phyloP scores from a whole-genome alignment of 2,113 vertebrate species.

The Sinocyclocheilus grahami region DNA sequence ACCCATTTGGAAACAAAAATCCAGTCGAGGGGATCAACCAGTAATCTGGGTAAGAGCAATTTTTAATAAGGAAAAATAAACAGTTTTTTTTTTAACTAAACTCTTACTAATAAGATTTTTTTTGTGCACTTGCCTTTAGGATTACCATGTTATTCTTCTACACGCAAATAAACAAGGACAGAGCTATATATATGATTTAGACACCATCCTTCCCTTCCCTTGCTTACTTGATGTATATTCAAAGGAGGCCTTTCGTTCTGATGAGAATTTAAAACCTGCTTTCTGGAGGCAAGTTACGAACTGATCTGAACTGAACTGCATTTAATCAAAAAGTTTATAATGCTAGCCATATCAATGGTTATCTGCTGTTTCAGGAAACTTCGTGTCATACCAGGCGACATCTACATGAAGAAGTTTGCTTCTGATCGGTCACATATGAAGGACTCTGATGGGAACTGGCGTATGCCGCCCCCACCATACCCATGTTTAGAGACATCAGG shows the following conservation, averaged over 20 bases:
- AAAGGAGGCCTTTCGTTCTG: conserved; percentile 75
- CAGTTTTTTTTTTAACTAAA: too few species aligned
- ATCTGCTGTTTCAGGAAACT: conserved; percentile 75
- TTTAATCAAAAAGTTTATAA: neutral
- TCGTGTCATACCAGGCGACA: conserved; percentile 78
- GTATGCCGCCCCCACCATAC: conserved; percentile 80
- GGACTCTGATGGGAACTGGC: conserved; percentile 79
- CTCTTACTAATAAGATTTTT: neutral
- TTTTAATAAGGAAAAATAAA: too few species aligned
- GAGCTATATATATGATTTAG: conserved; percentile 86
- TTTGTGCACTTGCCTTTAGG: conserved; percentile 72
- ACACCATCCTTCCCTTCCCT: conserved; percentile 85
- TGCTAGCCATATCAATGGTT: neutral
- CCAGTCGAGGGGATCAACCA: conserved; percentile 77
- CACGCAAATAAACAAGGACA: conserved; percentile 74
- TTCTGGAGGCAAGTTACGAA: neutral
- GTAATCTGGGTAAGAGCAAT: conserved; percentile 64
- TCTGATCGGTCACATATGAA: conserved; percentile 90
- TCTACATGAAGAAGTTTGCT: conserved; percentile 82
- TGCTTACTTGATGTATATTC: conserved; percentile 81
- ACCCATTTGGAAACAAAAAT: conserved; percentile 92
- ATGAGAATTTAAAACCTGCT: neutral
- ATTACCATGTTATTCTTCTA: conserved; percentile 93
- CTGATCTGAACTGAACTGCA: neutral
- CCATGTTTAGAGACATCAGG: conserved; percentile 84